These are phyloP conservation scores for Orchestes rusci DNA, from an alignment of 2,888 invertebrate genomes.

Conservation along the genomic window DNA sequence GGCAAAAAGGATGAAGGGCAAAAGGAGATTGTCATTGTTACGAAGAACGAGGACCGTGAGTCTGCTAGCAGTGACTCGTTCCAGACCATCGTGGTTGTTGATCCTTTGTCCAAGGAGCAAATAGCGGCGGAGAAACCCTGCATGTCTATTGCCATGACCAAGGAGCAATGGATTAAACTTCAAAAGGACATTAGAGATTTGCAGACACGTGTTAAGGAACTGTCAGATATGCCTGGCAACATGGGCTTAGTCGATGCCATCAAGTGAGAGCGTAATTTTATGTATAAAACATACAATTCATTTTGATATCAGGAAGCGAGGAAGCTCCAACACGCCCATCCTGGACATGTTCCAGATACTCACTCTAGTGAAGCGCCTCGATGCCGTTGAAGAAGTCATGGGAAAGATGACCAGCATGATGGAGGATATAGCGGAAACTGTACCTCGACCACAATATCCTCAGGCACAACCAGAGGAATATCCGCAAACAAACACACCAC, in stretches of 20 bases:
- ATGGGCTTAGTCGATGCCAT: constrained; percentile 42
- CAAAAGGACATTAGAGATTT: constrained; percentile 41
- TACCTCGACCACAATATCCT: no score
- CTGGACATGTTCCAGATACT: constrained; percentile 60
- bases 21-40: constrained; percentile 21
- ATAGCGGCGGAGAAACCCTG: constrained; percentile 27
- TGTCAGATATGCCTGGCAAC: constrained; percentile 43
- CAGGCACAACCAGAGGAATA: background rate
- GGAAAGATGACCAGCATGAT: constrained; percentile 54
- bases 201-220: constrained; percentile 38
- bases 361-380: constrained; percentile 56
- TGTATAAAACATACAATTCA: constrained; percentile 1
- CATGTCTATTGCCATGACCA: constrained; percentile 35
- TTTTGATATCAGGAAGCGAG: background rate
- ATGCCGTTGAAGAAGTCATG: constrained; percentile 56
- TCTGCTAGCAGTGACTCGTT: no score
- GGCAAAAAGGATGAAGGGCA: constrained; percentile 28
- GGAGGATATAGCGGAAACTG: constrained; percentile 50
- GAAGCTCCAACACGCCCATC: constrained; percentile 30
- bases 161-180: constrained; percentile 37
- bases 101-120: constrained; percentile 25
- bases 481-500: no score
- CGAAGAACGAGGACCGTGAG: constrained; percentile 10
- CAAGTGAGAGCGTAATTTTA: constrained; percentile 2
- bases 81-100: constrained; percentile 29